phyloP scores from a whole-genome alignment of 1,140 invertebrate species.

The Zaprionus tsacasi region DNA sequence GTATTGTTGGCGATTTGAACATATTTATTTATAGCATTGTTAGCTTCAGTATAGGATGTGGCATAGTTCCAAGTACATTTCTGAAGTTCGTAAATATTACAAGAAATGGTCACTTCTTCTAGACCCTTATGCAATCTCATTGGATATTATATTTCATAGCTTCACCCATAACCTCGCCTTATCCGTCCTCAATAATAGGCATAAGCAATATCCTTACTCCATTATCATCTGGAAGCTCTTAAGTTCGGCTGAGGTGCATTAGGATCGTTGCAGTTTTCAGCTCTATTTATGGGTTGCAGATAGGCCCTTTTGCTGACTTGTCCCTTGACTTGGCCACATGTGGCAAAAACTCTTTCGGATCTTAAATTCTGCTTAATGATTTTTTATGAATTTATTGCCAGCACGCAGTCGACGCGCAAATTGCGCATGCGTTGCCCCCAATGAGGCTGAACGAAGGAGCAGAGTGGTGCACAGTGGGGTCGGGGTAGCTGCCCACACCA shows the following conservation, averaged over 20 bases:
- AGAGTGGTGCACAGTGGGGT: neutral
- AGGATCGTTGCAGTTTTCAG: neutral
- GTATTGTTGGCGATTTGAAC: neutral
- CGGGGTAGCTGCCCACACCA: slow-evolving; percentile 42
- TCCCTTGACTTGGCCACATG: slow-evolving; percentile 33
- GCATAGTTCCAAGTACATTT: slow-evolving; percentile 5
- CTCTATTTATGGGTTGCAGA: slow-evolving; percentile 56
- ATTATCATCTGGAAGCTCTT: neutral
- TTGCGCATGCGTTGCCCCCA: slow-evolving; percentile 79
- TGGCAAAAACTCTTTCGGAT: slow-evolving; percentile 52
- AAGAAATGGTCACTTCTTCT: neutral
- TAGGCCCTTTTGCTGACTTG: slow-evolving; percentile 49
- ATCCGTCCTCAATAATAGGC: neutral
- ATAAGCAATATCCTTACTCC: neutral
- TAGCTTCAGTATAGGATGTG: slow-evolving; percentile 1
- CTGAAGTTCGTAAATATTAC: neutral
- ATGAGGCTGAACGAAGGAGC: slow-evolving; percentile 60
- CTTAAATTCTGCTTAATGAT: slow-evolving; percentile 75
- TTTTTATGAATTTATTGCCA: slow-evolving; percentile 81
- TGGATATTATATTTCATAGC: neutral
- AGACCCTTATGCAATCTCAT: neutral
- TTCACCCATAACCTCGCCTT: neutral
- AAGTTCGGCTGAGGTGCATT: neutral
- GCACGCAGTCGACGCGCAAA: slow-evolving; percentile 72
- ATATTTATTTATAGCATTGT: slow-evolving; percentile 35